phyloP scores from a whole-genome alignment of 1,140 invertebrate genomes.

The Aleiodes sp. region DNA sequence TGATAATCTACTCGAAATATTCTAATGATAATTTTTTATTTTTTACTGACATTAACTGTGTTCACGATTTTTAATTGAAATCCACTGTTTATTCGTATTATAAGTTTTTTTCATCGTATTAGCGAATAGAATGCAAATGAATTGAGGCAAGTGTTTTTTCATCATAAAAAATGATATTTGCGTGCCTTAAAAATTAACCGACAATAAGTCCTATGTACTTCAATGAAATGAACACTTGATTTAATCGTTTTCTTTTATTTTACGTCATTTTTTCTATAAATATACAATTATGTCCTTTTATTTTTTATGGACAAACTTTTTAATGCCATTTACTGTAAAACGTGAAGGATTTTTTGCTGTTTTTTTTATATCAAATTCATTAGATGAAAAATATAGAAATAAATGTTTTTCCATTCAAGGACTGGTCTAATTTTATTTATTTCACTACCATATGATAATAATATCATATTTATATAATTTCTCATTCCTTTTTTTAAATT shows the following conservation, averaged over 20 bases:
- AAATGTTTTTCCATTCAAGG: slow-evolving; percentile 67
- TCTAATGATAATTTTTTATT: not conserved
- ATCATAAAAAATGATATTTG: too few relatives aligned
- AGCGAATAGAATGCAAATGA: not conserved
- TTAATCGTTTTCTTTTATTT: not conserved
- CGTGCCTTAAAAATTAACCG: too few relatives aligned
- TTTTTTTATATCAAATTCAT: slow-evolving; percentile 41
- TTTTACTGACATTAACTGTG: too few relatives aligned
- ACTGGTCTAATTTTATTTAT: slow-evolving; percentile 63
- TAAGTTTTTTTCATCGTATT: not conserved
- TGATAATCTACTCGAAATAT: too few relatives aligned
- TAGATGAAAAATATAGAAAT: slow-evolving; percentile 58
- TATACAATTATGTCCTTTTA: not conserved
- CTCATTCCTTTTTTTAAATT: slow-evolving; percentile 59
- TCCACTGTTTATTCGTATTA: not conserved
- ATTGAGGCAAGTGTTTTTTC: not conserved
- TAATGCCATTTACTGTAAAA: slow-evolving; percentile 12
- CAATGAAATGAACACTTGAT: too few relatives aligned
- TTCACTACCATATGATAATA: slow-evolving; percentile 46
- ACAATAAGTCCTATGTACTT: too few relatives aligned
- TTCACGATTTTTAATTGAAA: slow-evolving; percentile 1
- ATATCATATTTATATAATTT: slow-evolving; percentile 49
- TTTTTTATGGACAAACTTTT: not conserved
- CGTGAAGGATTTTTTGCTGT: slow-evolving; percentile 7
- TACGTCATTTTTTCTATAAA: not conserved